Percentiles rank a stretch among this genome's conserved stretches.
phyloP scores from a whole-genome alignment of 2,888 invertebrate species.

The Phytoseiulus persimilis region DNA sequence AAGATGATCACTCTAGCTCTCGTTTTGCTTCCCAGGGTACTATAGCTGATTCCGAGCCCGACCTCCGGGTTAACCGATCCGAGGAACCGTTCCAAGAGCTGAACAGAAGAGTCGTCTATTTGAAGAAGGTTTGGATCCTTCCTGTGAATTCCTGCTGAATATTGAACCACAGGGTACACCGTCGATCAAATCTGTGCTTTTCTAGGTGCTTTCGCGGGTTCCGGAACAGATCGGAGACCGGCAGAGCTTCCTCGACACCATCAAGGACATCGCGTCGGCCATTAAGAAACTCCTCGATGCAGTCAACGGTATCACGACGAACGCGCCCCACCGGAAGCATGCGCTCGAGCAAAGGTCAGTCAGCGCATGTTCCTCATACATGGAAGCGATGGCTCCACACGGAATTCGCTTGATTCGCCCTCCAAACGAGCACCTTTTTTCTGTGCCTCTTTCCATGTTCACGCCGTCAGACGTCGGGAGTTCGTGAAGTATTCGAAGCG shows the following conservation, averaged over 20 bases:
- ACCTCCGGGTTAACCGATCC: conserved; percentile 58
- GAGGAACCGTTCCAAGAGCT: conserved; percentile 94
- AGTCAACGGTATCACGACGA: conserved; percentile 84
- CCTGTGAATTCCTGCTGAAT: no score
- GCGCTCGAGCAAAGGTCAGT: conserved; percentile 36
- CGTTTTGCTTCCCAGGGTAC: not conserved
- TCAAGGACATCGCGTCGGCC: conserved; percentile 97
- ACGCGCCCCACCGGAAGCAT: conserved; percentile 63
- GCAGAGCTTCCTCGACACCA: conserved; percentile 96
- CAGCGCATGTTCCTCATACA: not conserved
- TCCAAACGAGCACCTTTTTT: no score
- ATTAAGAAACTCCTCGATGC: conserved; percentile 93
- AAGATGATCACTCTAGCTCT: not conserved
- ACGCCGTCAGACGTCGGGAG: conserved; percentile 86
- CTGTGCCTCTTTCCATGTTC: conserved; percentile 43
- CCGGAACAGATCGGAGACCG: conserved; percentile 98
- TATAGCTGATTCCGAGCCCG: not conserved
- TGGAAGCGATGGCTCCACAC: no score
- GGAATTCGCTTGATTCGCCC: no score
- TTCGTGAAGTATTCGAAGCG: conserved; percentile 98
- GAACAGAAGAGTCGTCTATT: conserved; percentile 80
- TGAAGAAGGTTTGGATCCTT: conserved; percentile 77
- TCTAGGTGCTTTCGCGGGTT: conserved; percentile 68
- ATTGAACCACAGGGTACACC: no score
- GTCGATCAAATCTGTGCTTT: not conserved